Percentiles rank a stretch among this genome's conserved stretches.
Conservation (phyloP, 2,797 vertebrate genomes). For the Gymnodraco acuticeps region DNA sequence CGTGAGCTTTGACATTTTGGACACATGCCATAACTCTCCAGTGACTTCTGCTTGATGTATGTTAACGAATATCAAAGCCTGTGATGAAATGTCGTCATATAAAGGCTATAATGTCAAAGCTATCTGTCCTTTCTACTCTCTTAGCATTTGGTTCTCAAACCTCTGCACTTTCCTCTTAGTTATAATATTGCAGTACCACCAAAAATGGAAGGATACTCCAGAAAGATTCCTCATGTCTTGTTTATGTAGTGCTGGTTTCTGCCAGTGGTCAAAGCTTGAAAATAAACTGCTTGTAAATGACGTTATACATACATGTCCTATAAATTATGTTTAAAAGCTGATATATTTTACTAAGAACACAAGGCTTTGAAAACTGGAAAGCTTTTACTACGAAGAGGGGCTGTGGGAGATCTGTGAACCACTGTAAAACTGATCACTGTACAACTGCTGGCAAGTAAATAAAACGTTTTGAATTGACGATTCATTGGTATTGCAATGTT, state of each 20-base stretch:
- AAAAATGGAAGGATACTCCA: constrained; percentile 30
- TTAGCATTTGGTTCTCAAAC: constrained; percentile 68
- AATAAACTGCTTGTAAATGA: constrained; percentile 32
- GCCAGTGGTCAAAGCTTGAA: constrained; percentile 23
- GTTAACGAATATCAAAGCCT: background rate
- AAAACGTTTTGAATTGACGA: constrained; percentile 67
- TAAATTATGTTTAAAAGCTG: constrained; percentile 68
- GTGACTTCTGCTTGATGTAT: constrained; percentile 37
- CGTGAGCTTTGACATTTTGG: constrained; percentile 41
- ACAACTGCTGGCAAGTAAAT: constrained; percentile 84
- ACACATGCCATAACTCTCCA: constrained; percentile 2
- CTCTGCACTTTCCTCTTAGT: constrained; percentile 57
- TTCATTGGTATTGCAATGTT: background rate
- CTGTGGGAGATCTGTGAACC: constrained; percentile 62
- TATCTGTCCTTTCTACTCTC: constrained; percentile 21
- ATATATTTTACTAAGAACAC: constrained; percentile 75
- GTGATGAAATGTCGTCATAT: background rate
- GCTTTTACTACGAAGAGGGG: constrained; percentile 13
- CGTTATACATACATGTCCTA: constrained; percentile 47
- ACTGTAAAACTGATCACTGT: constrained; percentile 78
- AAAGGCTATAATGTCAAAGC: constrained; percentile 17
- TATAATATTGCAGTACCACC: constrained; percentile 27
- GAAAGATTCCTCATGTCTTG: constrained; percentile 6
- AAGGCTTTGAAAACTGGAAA: constrained; percentile 58
- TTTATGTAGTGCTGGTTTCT: constrained; percentile 44